A percentile compares a stretch with the other conserved stretches of the same genome.
Evolutionary conservation across 2,113 vertebrate species (phyloP).

Genomic region (Ceuthmochares aereus): DNA sequence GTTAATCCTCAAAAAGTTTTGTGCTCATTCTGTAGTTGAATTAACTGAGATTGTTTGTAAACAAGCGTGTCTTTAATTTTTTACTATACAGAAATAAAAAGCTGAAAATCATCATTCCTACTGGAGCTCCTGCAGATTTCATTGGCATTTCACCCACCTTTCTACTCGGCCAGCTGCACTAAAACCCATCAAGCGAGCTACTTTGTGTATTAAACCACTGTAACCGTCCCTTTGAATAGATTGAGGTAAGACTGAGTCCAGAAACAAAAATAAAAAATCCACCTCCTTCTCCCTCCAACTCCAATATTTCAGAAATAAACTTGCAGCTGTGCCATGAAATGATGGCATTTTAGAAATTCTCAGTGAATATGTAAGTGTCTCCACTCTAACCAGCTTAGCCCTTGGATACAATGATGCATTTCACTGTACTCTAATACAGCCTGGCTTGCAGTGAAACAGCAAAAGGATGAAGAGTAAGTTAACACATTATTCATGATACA

Average conservation of each 20-base stretch:
- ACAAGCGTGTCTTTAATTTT: rapidly evolving
- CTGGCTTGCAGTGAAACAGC: constrained; percentile 55
- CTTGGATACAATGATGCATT: constrained; percentile 67
- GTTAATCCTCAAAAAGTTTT: not conserved
- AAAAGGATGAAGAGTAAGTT: constrained; percentile 78
- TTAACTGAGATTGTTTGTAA: not conserved
- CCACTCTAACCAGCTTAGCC: constrained; percentile 69
- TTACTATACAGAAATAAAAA: not conserved
- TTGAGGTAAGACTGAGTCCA: not conserved
- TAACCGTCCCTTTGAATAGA: not conserved
- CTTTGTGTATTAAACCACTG: not conserved
- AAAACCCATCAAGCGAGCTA: not conserved
- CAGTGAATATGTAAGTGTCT: constrained; percentile 70
- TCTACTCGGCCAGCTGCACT: not conserved
- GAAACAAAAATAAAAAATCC: not conserved
- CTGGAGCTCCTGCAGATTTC: not conserved
- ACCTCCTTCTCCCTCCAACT: not conserved
- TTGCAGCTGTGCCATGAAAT: not conserved
- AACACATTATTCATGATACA: constrained; percentile 71
- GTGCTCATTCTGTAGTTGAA: not conserved
- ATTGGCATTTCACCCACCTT: not conserved
- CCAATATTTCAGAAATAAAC: not conserved
- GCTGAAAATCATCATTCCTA: not conserved
- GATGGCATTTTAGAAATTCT: constrained; percentile 32
- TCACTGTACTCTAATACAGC: constrained; percentile 73